Percentiles rank a stretch among this genome's conserved stretches.
These are phyloP conservation scores for Crenuchus spilurus DNA, from an alignment of 2,797 vertebrate species.

Conservation along the genomic window DNA sequence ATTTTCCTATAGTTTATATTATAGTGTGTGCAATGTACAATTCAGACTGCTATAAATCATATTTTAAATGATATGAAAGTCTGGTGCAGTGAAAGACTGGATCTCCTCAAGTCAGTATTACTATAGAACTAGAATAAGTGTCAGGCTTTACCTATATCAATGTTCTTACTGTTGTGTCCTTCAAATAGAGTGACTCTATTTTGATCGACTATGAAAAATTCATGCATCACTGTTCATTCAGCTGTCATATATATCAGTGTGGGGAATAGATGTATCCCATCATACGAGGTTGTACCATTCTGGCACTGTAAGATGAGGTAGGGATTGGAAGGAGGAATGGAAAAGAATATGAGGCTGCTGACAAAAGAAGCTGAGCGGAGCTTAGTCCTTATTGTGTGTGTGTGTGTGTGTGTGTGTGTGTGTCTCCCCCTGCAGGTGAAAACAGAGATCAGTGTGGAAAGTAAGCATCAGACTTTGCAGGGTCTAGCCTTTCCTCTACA, in stretches of 20 bases:
- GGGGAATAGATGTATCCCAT: not conserved
- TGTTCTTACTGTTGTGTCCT: not conserved
- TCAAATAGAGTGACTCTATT: conserved; percentile 6
- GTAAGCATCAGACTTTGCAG: conserved; percentile 94
- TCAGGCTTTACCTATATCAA: too few species aligned
- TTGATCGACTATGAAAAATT: not conserved
- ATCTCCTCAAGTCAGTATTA: not conserved
- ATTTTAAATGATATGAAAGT: not conserved
- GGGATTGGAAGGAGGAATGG: too few species aligned
- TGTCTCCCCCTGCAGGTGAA: conserved; percentile 83
- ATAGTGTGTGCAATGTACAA: not conserved
- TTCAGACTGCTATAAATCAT: not conserved
- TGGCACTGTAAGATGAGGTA: too few species aligned
- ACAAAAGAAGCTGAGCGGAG: too few species aligned
- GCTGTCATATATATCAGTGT: not conserved
- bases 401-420: conserved; percentile 34
- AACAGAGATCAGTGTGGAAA: conserved; percentile 92
- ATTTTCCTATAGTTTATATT: not conserved
- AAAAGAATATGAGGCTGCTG: too few species aligned
- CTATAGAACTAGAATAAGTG: not conserved
- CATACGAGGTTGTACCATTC: too few species aligned
- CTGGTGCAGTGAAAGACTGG: too few species aligned
- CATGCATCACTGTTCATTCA: not conserved
- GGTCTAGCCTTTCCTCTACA: conserved; percentile 93
- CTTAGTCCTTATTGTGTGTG: too few species aligned